These are phyloP conservation scores for Drosophila sordidula DNA, from an alignment of 2,888 invertebrate genomes.

Conservation along the genomic window DNA sequence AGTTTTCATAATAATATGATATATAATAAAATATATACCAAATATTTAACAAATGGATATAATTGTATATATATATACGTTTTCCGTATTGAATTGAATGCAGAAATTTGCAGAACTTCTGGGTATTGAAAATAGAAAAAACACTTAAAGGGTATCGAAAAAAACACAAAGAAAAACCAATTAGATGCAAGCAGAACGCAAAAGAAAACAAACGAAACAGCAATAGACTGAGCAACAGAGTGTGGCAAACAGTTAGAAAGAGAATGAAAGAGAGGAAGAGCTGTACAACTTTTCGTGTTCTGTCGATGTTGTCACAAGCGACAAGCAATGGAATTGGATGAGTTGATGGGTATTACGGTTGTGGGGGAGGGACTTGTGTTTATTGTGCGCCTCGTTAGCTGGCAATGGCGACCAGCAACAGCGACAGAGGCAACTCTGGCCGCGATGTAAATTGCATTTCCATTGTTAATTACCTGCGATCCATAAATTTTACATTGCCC, in stretches of 20 bases:
- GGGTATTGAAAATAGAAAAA: neutral
- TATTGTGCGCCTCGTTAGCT: slow-evolving; percentile 71
- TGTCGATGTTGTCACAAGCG: slow-evolving; percentile 74
- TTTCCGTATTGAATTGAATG: neutral
- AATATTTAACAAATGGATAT: no score
- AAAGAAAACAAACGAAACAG: slow-evolving; percentile 31
- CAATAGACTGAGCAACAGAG: slow-evolving; percentile 5
- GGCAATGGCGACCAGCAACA: slow-evolving; percentile 27
- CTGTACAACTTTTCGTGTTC: slow-evolving; percentile 59
- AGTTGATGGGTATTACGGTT: neutral
- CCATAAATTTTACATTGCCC: slow-evolving; percentile 67
- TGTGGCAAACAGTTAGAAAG: neutral
- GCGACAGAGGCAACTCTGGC: slow-evolving; percentile 55
- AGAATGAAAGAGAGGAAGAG: neutral
- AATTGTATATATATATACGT: no score
- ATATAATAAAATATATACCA: no score
- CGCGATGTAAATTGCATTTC: slow-evolving; percentile 77
- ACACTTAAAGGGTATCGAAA: neutral
- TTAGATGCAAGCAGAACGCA: slow-evolving; percentile 56
- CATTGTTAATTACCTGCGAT: slow-evolving; percentile 81
- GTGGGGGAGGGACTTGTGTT: slow-evolving; percentile 25
- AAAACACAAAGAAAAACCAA: slow-evolving; percentile 61
- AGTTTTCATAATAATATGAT: no score
- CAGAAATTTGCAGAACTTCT: neutral
- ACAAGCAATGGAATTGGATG: slow-evolving; percentile 21